phyloP scores from a whole-genome alignment of 2,797 vertebrate genomes.

The Galaxias olidus region DNA sequence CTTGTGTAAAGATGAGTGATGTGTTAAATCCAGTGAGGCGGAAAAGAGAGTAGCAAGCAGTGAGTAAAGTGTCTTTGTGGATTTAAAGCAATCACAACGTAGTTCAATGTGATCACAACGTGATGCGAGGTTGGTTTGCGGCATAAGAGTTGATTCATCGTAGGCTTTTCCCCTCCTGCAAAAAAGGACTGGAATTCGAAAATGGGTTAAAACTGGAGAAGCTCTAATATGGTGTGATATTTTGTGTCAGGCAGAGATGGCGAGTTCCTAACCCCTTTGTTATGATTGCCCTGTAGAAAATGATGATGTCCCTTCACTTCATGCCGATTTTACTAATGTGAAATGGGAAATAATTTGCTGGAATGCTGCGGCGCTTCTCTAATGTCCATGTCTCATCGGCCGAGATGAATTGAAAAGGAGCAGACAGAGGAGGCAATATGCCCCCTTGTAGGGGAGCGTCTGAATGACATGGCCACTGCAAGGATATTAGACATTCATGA shows the following conservation, averaged over 20 bases:
- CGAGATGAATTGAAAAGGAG: constrained; percentile 48
- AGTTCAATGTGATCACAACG: constrained; percentile 32
- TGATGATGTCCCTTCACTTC: constrained; percentile 62
- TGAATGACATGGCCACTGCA: too few relatives aligned
- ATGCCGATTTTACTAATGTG: constrained; percentile 67
- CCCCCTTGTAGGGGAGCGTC: too few relatives aligned
- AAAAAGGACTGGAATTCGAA: constrained; percentile 44
- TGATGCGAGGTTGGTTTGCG: constrained; percentile 14
- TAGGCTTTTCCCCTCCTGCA: constrained; percentile 38
- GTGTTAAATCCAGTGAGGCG: background rate
- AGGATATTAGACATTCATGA: too few relatives aligned
- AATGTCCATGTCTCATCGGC: constrained; percentile 57
- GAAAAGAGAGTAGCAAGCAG: too few relatives aligned
- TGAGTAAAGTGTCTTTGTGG: constrained; percentile 2
- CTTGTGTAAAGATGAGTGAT: background rate
- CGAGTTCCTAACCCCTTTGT: constrained; percentile 55
- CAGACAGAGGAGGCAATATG: constrained; percentile 30
- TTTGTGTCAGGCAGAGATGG: constrained; percentile 44
- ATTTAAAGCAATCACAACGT: constrained; percentile 23
- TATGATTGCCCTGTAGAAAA: constrained; percentile 67
- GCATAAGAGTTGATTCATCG: constrained; percentile 33
- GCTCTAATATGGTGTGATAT: constrained; percentile 59
- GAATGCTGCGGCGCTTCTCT: constrained; percentile 47
- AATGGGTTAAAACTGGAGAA: constrained; percentile 21
- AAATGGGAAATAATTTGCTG: constrained; percentile 57